Conservation (phyloP, 2,113 vertebrate species). For the Apus apus region DNA sequence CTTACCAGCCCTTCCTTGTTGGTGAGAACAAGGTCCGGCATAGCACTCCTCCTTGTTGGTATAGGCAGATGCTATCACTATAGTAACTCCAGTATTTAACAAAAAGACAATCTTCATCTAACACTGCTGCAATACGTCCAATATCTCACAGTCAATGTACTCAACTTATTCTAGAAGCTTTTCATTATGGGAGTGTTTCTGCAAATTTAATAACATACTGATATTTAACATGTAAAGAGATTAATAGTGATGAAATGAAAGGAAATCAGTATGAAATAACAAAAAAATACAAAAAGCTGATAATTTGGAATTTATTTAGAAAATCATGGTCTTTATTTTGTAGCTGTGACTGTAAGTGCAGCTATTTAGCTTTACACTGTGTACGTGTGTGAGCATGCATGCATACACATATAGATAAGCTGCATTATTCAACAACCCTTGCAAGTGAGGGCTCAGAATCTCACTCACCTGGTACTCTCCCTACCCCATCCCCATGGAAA, state of each 20-base stretch:
- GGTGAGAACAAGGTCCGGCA: too few relatives aligned
- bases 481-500: neutral
- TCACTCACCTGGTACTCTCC: neutral
- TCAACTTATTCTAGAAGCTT: neutral
- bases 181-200: neutral
- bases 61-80: neutral
- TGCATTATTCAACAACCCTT: neutral
- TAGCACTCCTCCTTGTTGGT: too few relatives aligned
- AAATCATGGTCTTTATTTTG: neutral
- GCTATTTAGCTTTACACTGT: neutral
- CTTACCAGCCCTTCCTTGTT: too few relatives aligned
- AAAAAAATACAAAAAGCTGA: neutral
- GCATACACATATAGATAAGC: rapidly evolving
- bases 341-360: neutral
- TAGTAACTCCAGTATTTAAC: neutral
- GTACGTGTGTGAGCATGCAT: neutral
- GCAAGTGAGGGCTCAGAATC: neutral
- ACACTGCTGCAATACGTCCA: neutral
- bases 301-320: neutral
- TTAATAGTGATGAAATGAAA: neutral
- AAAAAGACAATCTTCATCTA: neutral
- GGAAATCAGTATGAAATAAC: neutral
- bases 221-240: neutral
- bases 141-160: neutral
- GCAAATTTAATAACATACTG: neutral